Conservation (phyloP, 2,797 vertebrate genomes). For the Setipinna tenuifilis region DNA sequence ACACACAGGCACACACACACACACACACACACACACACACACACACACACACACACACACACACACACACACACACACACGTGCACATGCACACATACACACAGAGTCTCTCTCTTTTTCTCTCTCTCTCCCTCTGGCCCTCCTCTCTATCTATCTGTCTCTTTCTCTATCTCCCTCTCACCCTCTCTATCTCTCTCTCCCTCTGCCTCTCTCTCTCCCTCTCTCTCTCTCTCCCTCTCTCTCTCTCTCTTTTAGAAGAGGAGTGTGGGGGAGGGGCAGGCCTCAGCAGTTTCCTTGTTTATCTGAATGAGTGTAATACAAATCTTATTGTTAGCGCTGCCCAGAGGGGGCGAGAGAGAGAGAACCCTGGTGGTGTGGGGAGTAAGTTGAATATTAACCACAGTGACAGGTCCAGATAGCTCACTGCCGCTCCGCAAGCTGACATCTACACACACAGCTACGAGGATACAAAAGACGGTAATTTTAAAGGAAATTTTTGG, state of each 20-base stretch:
- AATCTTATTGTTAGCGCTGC: slow-evolving; percentile 71
- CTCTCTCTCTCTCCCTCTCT: not conserved
- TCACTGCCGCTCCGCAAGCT: slow-evolving; percentile 79
- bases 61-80: too few relatives aligned
- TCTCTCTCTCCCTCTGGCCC: not conserved
- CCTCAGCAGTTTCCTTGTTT: slow-evolving; percentile 34
- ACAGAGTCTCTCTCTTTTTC: not conserved
- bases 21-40: too few relatives aligned
- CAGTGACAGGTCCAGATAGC: slow-evolving; percentile 80
- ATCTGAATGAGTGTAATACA: slow-evolving; percentile 65
- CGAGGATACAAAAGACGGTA: slow-evolving; percentile 81
- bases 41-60: too few relatives aligned
- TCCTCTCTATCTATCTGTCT: not conserved
- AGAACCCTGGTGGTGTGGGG: slow-evolving; percentile 70
- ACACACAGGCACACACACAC: too few relatives aligned
- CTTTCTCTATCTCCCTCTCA: not conserved
- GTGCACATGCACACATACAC: not conserved
- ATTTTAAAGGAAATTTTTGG: slow-evolving; percentile 89
- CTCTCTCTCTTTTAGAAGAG: not conserved
- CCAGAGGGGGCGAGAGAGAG: slow-evolving; percentile 48
- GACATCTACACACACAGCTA: slow-evolving; percentile 74
- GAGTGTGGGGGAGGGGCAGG: slow-evolving; percentile 36
- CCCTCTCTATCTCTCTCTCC: not conserved
- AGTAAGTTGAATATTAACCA: slow-evolving; percentile 76
- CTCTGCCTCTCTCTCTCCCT: not conserved